These are phyloP conservation scores for Magallana ariakensis DNA, from an alignment of 1,140 invertebrate genomes.

Conservation along the genomic window DNA sequence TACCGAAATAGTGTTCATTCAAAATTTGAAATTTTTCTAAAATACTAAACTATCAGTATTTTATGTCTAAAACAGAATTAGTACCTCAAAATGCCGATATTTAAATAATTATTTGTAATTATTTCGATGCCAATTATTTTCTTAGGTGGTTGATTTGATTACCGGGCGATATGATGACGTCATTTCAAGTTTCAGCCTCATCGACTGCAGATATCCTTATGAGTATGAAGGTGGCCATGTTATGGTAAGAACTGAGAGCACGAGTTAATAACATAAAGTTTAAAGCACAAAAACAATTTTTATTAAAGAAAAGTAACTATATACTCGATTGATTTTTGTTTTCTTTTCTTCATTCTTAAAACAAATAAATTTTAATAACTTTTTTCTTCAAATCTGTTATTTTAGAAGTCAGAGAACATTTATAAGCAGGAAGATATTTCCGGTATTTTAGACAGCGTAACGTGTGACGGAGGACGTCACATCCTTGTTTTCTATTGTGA, in stretches of 20 bases:
- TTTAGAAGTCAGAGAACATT: conserved; percentile 88
- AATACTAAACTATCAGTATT: no score
- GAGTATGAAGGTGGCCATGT: conserved; percentile 98
- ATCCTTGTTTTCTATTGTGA: conserved; percentile 99
- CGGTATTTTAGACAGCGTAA: conserved; percentile 83
- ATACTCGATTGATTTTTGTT: no score
- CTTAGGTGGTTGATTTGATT: conserved; percentile 67
- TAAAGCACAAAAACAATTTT: no score
- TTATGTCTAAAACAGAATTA: no score
- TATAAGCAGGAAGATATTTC: conserved; percentile 87
- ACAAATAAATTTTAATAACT: no score
- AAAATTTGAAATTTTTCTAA: no score
- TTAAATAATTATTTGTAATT: no score
- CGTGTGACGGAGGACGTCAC: conserved; percentile 83
- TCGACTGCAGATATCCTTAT: conserved; percentile 92
- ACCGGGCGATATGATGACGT: conserved; percentile 65
- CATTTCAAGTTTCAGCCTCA: conserved; percentile 74
- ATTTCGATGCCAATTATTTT: conserved; percentile 39
- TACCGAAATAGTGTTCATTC: no score
- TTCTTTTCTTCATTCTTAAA: no score
- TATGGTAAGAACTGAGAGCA: conserved; percentile 65
- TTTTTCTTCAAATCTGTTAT: neutral
- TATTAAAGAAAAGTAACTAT: no score
- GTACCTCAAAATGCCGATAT: no score
- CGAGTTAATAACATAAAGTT: no score